Evolutionary conservation across 2,113 vertebrate genomes (phyloP), one percentile per base, ranked within the genome.

Genomic region (Oenanthe melanoleuca): DNA sequence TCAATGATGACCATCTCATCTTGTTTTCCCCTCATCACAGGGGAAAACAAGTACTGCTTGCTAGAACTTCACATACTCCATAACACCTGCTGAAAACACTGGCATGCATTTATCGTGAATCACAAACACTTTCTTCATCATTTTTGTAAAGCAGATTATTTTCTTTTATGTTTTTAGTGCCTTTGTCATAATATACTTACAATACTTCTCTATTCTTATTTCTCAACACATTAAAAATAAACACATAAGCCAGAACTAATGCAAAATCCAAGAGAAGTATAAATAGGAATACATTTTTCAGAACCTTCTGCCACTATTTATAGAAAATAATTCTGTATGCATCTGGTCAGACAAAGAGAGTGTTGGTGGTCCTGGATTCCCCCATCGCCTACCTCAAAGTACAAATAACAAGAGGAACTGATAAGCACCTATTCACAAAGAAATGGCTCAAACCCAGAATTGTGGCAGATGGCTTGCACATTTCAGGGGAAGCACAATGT

Each of bases 391-490:
- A 92, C 92, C 89, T 95, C 94, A 26, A 95, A 97, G 93, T 71
- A 92, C 74, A 95, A 96, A 97, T 88, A 96, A 92, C 72, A 74
- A 38, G 18, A 79, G 77, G 90, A 80, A 85, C 80, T 83, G 93
- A 78, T 93, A 96, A 96, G 89, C 86, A 93, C 80, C 77, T 95
- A 94, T 96, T 97, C 97, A 96, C 52, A 69, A 93, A 95, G 79
- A 88, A 96, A 87, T 93, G 93, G 63, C 89, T 91, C 52, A 87
- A 89, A 95, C 49, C 87, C 94, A 83, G 69, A 96, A 87, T 74
- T 94, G 53, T 91, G 91, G 94, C 95, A 97, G 95, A 96, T 97
- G 96, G 94, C 59, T 77, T 84, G 84, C 84, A 97, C 83, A 97
- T 97, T 97, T 95, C 66, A 91, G 55, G 65, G 70, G 44, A 96